Percentiles rank a stretch among this genome's conserved stretches.
phyloP scores from a whole-genome alignment of 2,113 vertebrate genomes.

The Pongo pygmaeus region DNA sequence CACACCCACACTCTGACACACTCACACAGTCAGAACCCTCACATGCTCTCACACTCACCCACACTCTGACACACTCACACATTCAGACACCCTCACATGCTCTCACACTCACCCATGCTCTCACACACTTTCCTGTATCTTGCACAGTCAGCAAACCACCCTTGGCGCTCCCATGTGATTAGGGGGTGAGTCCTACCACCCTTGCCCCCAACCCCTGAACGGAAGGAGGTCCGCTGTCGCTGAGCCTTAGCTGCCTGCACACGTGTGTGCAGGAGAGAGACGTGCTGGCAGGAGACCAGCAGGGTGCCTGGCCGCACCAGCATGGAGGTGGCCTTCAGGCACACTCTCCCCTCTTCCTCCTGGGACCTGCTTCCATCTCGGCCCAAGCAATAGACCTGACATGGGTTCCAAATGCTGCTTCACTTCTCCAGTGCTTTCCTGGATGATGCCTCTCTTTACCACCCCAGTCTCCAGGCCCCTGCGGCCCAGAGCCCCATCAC shows the following conservation, averaged over 20 bases:
- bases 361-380: not conserved
- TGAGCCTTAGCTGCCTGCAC: not conserved
- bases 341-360: not conserved
- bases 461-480: accelerated
- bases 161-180: accelerated
- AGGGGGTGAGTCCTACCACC: accelerated
- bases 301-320: accelerated
- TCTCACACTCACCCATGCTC: not conserved
- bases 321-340: accelerated
- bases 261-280: accelerated
- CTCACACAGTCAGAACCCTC: too few relatives aligned
- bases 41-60: too few relatives aligned
- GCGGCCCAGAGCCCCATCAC: not conserved
- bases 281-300: not conserved
- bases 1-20: too few relatives aligned
- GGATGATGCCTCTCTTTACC: accelerated
- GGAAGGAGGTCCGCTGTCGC: accelerated
- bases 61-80: too few relatives aligned
- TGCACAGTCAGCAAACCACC: not conserved
- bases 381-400: not conserved
- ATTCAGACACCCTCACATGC: too few relatives aligned
- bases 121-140: not conserved
- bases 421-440: accelerated
- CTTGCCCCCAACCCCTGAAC: not conserved
- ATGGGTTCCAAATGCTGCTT: accelerated